These are phyloP conservation scores for Eumaeus atala DNA, from an alignment of 1,140 invertebrate genomes.

Conservation along the genomic window DNA sequence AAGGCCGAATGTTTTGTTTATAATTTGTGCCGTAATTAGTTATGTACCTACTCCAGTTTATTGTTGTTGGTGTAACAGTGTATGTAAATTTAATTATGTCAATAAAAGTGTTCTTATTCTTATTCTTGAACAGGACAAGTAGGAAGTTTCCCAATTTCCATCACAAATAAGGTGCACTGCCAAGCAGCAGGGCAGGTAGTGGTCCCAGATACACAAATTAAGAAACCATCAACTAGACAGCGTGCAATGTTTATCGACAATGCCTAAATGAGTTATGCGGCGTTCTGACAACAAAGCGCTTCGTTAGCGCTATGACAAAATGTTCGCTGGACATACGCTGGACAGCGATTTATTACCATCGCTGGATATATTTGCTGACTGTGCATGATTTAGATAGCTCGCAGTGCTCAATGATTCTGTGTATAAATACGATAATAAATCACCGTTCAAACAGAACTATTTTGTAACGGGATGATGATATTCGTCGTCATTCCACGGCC, in stretches of 20 bases:
- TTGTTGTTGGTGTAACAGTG: too few species aligned
- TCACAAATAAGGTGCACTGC: too few species aligned
- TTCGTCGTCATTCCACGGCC: too few species aligned
- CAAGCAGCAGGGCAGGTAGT: too few species aligned
- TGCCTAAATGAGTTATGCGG: background rate
- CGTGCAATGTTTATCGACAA: background rate
- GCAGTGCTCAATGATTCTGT: background rate
- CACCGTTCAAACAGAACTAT: conserved; percentile 1
- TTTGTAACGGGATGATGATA: background rate
- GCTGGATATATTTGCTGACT: background rate
- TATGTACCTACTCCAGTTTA: too few species aligned
- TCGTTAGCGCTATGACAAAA: background rate
- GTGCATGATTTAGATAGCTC: conserved; percentile 1
- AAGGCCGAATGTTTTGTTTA: too few species aligned
- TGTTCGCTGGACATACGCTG: background rate
- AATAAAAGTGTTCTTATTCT: too few species aligned
- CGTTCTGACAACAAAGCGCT: conserved; percentile 1
- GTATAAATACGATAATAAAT: background rate
- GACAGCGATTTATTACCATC: background rate
- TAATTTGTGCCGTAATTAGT: too few species aligned
- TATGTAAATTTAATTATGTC: too few species aligned
- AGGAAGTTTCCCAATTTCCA: too few species aligned
- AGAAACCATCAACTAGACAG: conserved; percentile 1
- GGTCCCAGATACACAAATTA: too few species aligned
- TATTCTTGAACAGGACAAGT: too few species aligned